A percentile compares a stretch with the other conserved stretches of the same genome.
Evolutionary conservation across 2,113 vertebrate species (phyloP).

Genomic region (Myrmecophaga tridactyla): DNA sequence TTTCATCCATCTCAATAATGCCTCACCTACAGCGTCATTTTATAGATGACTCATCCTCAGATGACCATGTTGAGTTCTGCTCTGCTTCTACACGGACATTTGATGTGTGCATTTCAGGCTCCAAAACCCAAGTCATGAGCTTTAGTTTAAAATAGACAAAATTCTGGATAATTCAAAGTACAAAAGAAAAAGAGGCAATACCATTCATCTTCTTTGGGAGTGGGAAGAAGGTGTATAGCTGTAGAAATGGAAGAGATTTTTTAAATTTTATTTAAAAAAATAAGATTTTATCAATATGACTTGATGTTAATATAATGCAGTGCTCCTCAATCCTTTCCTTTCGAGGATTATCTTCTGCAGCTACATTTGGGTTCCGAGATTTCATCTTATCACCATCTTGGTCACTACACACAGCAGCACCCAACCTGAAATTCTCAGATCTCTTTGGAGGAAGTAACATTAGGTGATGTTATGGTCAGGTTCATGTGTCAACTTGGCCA

Average conservation of each 20-base stretch:
- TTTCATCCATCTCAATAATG: neutral
- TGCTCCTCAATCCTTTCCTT: neutral
- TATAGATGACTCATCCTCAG: neutral
- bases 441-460: neutral
- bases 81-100: neutral
- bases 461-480: too few relatives aligned
- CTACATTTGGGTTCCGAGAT: neutral
- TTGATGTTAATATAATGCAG: neutral
- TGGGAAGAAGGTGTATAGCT: neutral
- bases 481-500: too few relatives aligned
- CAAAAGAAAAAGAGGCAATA: neutral
- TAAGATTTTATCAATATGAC: neutral
- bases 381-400: neutral
- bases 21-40: too few relatives aligned
- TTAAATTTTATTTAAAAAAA: too few relatives aligned
- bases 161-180: neutral
- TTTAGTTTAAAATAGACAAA: neutral
- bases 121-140: neutral
- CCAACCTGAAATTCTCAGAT: neutral
- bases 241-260: neutral
- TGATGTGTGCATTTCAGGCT: neutral
- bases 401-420: neutral
- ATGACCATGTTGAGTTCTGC: neutral
- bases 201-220: too few relatives aligned
- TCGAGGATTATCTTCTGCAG: neutral